phyloP scores from a whole-genome alignment of 2,113 vertebrate genomes.

The Xenopus laevis region DNA sequence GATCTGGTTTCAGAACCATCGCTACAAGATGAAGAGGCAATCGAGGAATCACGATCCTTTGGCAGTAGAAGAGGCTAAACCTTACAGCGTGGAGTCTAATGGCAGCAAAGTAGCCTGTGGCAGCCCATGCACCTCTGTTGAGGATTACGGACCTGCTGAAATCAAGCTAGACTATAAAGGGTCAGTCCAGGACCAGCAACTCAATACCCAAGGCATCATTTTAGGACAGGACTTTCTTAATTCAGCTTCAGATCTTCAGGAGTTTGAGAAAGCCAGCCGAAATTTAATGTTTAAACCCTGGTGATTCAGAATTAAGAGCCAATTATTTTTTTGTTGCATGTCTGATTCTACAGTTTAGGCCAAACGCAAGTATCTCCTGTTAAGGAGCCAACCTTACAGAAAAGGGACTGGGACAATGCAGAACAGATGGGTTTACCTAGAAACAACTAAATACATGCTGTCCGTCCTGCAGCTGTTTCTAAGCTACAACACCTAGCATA shows the following conservation, averaged over 20 bases:
- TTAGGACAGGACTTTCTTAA: slow-evolving; percentile 7
- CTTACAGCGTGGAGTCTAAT: slow-evolving; percentile 23
- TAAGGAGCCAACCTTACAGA: too few relatives aligned
- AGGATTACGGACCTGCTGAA: slow-evolving; percentile 14
- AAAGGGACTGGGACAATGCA: too few relatives aligned
- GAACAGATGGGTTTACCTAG: too few relatives aligned
- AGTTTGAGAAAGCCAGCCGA: not conserved
- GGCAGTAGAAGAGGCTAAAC: slow-evolving; percentile 7
- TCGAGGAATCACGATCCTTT: slow-evolving; percentile 16
- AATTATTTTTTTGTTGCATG: too few relatives aligned
- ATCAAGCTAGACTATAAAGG: slow-evolving; percentile 28
- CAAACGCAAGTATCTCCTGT: too few relatives aligned
- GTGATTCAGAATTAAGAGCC: slow-evolving; percentile 23
- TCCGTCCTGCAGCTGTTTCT: too few relatives aligned
- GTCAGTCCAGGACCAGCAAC: slow-evolving; percentile 1
- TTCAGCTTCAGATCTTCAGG: slow-evolving; percentile 6
- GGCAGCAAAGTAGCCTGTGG: slow-evolving; percentile 9
- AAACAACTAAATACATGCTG: too few relatives aligned
- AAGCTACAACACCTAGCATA: too few relatives aligned
- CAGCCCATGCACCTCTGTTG: not conserved
- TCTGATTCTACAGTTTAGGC: too few relatives aligned
- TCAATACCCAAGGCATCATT: not conserved
- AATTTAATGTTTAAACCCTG: slow-evolving; percentile 28
- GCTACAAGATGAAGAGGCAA: slow-evolving; percentile 68
- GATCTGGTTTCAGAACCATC: slow-evolving; percentile 99